A percentile compares a stretch with the other conserved stretches of the same genome.
Conservation (phyloP, 2,888 invertebrate genomes). For the Creontiades dilutus region DNA sequence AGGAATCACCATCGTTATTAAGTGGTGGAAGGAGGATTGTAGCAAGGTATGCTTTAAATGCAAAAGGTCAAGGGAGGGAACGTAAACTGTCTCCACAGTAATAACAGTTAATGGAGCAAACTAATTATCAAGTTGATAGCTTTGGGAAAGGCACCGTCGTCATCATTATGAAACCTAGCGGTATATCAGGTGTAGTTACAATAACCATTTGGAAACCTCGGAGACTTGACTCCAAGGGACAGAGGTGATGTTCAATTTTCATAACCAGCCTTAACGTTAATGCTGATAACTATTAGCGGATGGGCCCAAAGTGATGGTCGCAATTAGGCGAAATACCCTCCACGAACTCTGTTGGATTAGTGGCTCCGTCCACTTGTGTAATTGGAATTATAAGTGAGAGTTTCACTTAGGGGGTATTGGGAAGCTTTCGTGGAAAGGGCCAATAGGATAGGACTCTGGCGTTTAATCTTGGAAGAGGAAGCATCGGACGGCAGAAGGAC, state of each 20-base stretch:
- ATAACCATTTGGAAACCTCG: conserved; percentile 66
- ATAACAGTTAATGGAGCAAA: conserved; percentile 63
- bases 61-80: conserved; percentile 48
- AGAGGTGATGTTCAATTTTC: conserved; percentile 62
- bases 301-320: conserved; percentile 62
- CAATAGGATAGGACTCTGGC: conserved; percentile 17
- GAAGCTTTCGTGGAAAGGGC: conserved; percentile 28
- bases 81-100: conserved; percentile 51
- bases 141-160: conserved; percentile 10
- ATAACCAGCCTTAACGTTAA: conserved; percentile 69
- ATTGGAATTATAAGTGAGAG: conserved; percentile 64
- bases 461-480: conserved; percentile 62
- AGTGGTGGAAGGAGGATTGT: background rate
- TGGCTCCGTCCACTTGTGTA: conserved; percentile 59
- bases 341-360: conserved; percentile 55
- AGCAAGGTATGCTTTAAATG: conserved; percentile 3
- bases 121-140: conserved; percentile 67
- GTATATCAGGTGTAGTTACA: conserved; percentile 61
- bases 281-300: conserved; percentile 68
- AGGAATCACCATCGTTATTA: no score
- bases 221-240: conserved; percentile 46
- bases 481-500: conserved; percentile 54
- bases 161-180: conserved; percentile 56
- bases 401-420: conserved; percentile 68
- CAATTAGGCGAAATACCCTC: conserved; percentile 68